A percentile compares a stretch with the other conserved stretches of the same genome.
Conservation (phyloP, 2,888 invertebrate genomes). For the Stenurella melanura region DNA sequence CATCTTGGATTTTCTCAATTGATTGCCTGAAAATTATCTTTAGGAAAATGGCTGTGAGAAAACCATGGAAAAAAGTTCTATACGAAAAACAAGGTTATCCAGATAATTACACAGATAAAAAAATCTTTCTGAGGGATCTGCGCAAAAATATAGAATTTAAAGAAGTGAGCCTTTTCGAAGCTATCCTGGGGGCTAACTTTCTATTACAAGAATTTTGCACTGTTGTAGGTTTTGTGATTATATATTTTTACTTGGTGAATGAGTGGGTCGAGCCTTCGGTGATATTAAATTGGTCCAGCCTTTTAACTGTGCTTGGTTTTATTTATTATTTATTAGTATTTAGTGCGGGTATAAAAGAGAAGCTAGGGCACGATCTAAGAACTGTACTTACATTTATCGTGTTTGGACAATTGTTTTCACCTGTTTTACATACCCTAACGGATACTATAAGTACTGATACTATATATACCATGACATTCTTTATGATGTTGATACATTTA, state of each 20-base stretch:
- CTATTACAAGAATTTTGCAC: constrained; percentile 88
- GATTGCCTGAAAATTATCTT: not conserved
- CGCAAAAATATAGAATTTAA: constrained; percentile 88
- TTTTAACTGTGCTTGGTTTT: constrained; percentile 79
- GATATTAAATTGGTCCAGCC: constrained; percentile 78
- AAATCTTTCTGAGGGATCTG: constrained; percentile 88
- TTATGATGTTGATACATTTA: constrained; percentile 91
- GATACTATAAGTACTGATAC: constrained; percentile 98
- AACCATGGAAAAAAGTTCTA: constrained; percentile 90
- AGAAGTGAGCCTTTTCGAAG: constrained; percentile 82
- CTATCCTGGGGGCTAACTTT: constrained; percentile 84
- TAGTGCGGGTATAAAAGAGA: constrained; percentile 57
- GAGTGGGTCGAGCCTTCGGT: constrained; percentile 79
- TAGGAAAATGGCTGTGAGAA: constrained; percentile 66
- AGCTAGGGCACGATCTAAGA: constrained; percentile 79
- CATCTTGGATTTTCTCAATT: not conserved
- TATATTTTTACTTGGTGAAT: constrained; percentile 84
- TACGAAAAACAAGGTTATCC: constrained; percentile 91
- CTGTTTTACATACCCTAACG: constrained; percentile 94
- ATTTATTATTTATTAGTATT: constrained; percentile 74
- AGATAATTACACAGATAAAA: constrained; percentile 93
- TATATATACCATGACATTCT: constrained; percentile 93
- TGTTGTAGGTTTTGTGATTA: constrained; percentile 82
- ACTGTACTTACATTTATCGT: constrained; percentile 88
- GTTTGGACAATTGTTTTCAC: constrained; percentile 92